Conservation (phyloP, 2,113 vertebrate species). For the Sigmodon hispidus region DNA sequence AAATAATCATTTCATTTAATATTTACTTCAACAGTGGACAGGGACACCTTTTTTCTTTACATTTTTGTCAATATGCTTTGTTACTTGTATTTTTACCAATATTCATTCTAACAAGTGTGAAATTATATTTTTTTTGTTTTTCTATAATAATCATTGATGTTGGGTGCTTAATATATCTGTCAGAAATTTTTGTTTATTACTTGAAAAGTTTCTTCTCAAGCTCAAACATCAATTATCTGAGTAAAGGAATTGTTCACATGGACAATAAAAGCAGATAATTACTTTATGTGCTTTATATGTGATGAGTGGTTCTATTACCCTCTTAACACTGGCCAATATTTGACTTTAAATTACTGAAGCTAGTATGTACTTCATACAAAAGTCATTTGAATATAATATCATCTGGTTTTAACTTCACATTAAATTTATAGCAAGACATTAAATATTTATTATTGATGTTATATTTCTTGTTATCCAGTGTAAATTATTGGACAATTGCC, state of each 20-base stretch:
- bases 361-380: not conserved
- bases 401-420: not conserved
- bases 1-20: not conserved
- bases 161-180: not conserved
- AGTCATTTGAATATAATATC: not conserved
- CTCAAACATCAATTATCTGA: too few species aligned
- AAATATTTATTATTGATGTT: not conserved
- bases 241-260: not conserved
- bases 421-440: not conserved
- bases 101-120: not conserved
- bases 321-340: not conserved
- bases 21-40: not conserved
- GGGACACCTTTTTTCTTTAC: not conserved
- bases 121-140: not conserved
- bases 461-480: not conserved
- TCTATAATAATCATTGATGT: not conserved
- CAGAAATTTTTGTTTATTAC: not conserved
- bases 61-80: not conserved
- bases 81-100: not conserved
- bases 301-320: not conserved
- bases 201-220: not conserved
- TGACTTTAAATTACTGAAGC: not conserved
- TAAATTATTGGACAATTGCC: not conserved
- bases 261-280: not conserved
- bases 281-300: not conserved